Base-by-base conservation (phyloP, 2,888 invertebrate genomes). In the Macrosiphum euphorbiae region DNA sequence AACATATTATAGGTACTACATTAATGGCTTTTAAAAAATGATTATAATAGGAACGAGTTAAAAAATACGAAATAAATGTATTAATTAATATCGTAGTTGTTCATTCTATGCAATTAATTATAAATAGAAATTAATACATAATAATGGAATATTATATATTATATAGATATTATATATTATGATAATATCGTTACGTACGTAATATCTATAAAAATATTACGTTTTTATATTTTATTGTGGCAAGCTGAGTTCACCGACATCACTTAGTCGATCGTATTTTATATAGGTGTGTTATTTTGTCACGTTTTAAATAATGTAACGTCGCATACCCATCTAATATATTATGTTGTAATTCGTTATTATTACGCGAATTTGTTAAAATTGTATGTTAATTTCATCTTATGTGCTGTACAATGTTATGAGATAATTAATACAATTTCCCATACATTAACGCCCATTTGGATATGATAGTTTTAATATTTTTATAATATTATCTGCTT, bases 381-480 rank as follows among this genome's bases (percentile, higher is more conserved):
- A 85, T 10, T 47, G 47, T 47, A 47, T 47, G 47, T 11, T 85
- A 85, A 85, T 86, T 86, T 86, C 16, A 16, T 86, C 47, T n/a
- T 13, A 86, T 28, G 44, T 3, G 24, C 44, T 20, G 35, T 78
- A 78, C 35, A 78, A 35, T 35, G 35, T 35, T 41, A 78, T 35
- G 35, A 78, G 28, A 86, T 86, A 86, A 86, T 28, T 28, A 86
- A 86, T 47, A 86, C 10, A 88, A 52, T 88, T 58, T 89, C 26
- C 44, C 13, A 58, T 13, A 41, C n/a, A 52, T 78, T 11, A 44
- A 90, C 90, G 90, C 90, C 90, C 90, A 90, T 90, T 67, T 41
- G 78, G 16, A 11, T 50, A 90, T 13, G 26, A 90, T 90, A 91
- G 84, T 91, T 28, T 35, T 28, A 55, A 88, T 88, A 47, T 28